Evolutionary conservation across 2,888 invertebrate genomes (phyloP), one percentile per base, ranked within the genome.

Genomic region (Cyaniris semiargus): DNA sequence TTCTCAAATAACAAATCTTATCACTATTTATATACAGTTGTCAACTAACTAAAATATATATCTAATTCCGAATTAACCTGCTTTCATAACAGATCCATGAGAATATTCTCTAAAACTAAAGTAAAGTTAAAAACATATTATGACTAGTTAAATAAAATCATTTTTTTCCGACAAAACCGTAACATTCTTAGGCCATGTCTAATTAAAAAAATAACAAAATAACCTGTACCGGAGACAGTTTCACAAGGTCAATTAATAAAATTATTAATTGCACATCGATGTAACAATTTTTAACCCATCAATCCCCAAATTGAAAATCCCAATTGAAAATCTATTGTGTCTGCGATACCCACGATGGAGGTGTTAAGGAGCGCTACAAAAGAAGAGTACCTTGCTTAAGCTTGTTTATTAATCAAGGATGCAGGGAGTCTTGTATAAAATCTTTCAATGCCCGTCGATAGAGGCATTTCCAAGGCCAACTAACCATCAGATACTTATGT

Each of bases 1-100:
- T 84, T 53, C 83, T 84, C 82, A 84, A 83, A 83, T 88, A 89
- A 89, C 88, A 88, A 88, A 85, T 87, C 88, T 88, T 88, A 81
- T 80, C 15, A 27, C 85, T 87, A 85, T 78, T 72, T 87, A 88
- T 88, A 81, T 88, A 89, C 88, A 88, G 80, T 85, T 78, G 81
- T 80, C 81, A 82, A 84, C 84, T 83, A 87, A 86, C 83, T 83
- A 81, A 78, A 48, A 77, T 79, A 79, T 77, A 79, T 79, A 76
- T 78, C 81, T 79, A 79, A 74, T 77, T 76, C 80, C 56, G 76
- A 76, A 76, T 48, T 53, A 79, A 78, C 38, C 71, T 76, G 70
- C 23, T 71, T 71, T 27, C 53, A 70, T 71, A 56, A 56, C 76
- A 76, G 38, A 76, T 23, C 18, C 56, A 76, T 56, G 71, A 48